Evolutionary conservation across 2,888 invertebrate species (phyloP).

Genomic region (Salticus scenicus): DNA sequence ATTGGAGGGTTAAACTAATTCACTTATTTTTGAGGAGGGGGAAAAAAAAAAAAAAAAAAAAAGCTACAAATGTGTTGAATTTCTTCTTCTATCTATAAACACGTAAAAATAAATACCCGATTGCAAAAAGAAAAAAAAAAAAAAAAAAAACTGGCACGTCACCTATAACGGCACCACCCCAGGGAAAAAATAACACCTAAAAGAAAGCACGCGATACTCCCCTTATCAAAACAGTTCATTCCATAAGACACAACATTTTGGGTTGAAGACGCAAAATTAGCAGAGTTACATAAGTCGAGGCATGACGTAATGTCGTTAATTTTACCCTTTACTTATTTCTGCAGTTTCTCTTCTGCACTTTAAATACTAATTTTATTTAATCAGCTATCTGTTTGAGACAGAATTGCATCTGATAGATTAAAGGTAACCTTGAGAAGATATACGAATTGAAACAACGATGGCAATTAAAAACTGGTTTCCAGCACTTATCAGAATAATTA

Average conservation of each 20-base stretch:
- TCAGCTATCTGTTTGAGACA: constrained; percentile 11
- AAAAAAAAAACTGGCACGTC: background rate
- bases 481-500: background rate
- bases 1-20: too few relatives aligned
- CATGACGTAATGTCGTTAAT: constrained; percentile 16
- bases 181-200: background rate
- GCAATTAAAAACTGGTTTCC: constrained; percentile 12
- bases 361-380: constrained; percentile 6
- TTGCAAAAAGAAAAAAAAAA: background rate
- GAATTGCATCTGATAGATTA: background rate
- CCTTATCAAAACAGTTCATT: constrained; percentile 22
- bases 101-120: too few relatives aligned
- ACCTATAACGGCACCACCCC: background rate
- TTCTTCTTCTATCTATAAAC: too few relatives aligned
- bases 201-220: background rate
- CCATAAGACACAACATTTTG: constrained; percentile 33
- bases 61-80: too few relatives aligned
- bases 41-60: too few relatives aligned
- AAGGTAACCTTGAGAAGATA: background rate
- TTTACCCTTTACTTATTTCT: constrained; percentile 34
- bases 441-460: background rate
- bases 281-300: constrained; percentile 11
- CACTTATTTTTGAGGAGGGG: too few relatives aligned
- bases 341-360: constrained; percentile 26
- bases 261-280: constrained; percentile 50